phyloP scores from a whole-genome alignment of 2,113 vertebrate genomes.

The Pelecanus crispus region DNA sequence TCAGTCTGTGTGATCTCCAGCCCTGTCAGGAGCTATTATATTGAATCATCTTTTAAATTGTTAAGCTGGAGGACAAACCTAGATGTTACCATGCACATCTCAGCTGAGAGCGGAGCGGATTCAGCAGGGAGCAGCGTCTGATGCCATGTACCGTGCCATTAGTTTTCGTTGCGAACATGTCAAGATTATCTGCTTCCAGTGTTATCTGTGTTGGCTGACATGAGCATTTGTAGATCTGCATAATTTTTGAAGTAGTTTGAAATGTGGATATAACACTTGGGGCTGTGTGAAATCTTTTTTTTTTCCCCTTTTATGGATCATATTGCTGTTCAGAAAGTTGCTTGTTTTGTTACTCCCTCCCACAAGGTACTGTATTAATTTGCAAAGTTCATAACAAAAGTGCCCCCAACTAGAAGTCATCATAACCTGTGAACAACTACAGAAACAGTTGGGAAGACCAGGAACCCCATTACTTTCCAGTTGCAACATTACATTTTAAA shows the following conservation, averaged over 20 bases:
- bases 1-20: slow-evolving; percentile 56
- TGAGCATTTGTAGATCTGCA: neutral
- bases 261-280: neutral
- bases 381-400: neutral
- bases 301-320: neutral
- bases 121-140: slow-evolving; percentile 18
- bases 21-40: slow-evolving; percentile 59
- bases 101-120: neutral
- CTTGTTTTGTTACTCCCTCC: neutral
- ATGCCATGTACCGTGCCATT: neutral
- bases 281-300: neutral
- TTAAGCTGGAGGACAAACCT: slow-evolving; percentile 48
- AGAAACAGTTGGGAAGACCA: neutral
- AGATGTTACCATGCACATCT: neutral
- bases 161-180: neutral
- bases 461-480: neutral
- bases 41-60: slow-evolving; percentile 43
- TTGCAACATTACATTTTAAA: neutral
- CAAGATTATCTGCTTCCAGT: slow-evolving; percentile 33
- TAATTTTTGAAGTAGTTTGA: slow-evolving; percentile 10
- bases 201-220: neutral
- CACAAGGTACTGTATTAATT: neutral
- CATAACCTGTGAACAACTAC: neutral
- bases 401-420: neutral
- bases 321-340: neutral